Evolutionary conservation across 2,888 invertebrate genomes (phyloP).

Genomic region (Callosobruchus maculatus): DNA sequence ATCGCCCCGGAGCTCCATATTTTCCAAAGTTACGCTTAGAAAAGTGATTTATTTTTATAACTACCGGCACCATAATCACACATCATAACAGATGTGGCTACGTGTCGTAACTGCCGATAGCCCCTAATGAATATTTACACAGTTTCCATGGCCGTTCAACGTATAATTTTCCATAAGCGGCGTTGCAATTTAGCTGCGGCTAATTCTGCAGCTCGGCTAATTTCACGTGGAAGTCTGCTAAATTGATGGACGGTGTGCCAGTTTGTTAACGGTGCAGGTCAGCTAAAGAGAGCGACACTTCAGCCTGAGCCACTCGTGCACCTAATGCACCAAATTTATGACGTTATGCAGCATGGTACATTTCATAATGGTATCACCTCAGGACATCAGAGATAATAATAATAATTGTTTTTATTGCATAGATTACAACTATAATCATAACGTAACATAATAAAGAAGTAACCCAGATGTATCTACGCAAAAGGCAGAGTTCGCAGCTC

Average conservation of each 20-base stretch:
- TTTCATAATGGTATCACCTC: too few relatives aligned
- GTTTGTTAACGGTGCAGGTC: too few relatives aligned
- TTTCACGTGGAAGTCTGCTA: not conserved
- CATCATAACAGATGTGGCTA: not conserved
- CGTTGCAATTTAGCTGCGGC: not conserved
- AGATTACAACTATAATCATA: too few relatives aligned
- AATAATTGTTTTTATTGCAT: too few relatives aligned
- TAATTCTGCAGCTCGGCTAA: not conserved
- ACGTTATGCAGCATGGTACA: too few relatives aligned
- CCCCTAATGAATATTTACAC: not conserved
- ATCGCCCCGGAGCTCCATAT: not conserved
- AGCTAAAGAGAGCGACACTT: too few relatives aligned
- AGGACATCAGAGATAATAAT: too few relatives aligned
- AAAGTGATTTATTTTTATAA: not conserved
- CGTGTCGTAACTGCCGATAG: not conserved
- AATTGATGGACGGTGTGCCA: not conserved
- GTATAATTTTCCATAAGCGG: not conserved
- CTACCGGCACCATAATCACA: not conserved
- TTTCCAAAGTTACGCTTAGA: not conserved
- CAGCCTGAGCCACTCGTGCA: too few relatives aligned
- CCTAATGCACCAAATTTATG: too few relatives aligned
- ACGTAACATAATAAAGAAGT: too few relatives aligned
- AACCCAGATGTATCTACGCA: too few relatives aligned
- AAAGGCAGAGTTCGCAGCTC: too few relatives aligned
- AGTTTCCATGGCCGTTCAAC: not conserved